Conservation (phyloP, 2,113 vertebrate genomes). For the Morone saxatilis region DNA sequence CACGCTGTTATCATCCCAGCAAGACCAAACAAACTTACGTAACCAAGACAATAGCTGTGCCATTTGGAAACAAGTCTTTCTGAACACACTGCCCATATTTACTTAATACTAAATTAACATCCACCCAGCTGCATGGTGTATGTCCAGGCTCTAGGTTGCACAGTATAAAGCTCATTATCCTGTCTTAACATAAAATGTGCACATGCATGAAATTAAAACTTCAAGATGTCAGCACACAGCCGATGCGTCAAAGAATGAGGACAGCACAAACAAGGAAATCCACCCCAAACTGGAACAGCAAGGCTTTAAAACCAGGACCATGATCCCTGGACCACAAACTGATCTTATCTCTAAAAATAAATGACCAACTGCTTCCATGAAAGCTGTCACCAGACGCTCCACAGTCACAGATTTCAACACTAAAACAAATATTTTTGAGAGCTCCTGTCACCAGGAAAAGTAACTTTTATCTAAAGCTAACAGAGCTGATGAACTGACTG, state of each 20-base stretch:
- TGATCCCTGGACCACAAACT: slow-evolving; percentile 4
- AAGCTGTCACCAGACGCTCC: too few relatives aligned
- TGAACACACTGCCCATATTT: not conserved
- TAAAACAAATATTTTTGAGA: slow-evolving; percentile 49
- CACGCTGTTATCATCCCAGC: not conserved
- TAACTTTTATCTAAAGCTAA: slow-evolving; percentile 52
- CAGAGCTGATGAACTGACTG: not conserved
- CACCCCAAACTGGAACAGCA: not conserved
- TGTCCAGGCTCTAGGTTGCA: not conserved
- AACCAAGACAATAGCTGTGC: not conserved
- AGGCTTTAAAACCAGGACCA: not conserved
- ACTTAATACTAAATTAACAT: not conserved
- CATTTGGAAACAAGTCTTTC: not conserved
- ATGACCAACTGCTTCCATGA: not conserved
- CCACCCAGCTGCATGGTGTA: not conserved
- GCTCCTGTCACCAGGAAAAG: slow-evolving; percentile 39
- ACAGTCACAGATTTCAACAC: not conserved
- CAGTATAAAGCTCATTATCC: not conserved
- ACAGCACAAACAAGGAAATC: not conserved
- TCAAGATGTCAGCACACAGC: not conserved
- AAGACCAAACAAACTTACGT: not conserved
- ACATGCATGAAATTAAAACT: not conserved
- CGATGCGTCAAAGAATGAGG: not conserved
- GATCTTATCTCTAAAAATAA: not conserved
- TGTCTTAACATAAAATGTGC: too few relatives aligned